Evolutionary conservation across 2,113 vertebrate genomes (phyloP).

Genomic region (Paramormyrops kingsleyae): DNA sequence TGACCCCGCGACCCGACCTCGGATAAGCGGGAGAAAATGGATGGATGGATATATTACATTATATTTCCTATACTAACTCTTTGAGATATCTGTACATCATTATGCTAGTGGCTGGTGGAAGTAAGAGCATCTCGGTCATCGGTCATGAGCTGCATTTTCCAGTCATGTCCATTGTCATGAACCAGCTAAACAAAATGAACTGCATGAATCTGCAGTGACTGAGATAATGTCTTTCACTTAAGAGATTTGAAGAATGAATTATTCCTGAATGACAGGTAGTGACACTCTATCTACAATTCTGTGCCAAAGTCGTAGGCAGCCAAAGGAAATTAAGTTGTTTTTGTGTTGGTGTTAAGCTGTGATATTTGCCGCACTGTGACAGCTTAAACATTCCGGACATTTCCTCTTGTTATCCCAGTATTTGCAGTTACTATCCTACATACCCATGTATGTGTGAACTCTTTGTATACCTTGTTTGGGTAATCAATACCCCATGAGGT

Average conservation of each 20-base stretch:
- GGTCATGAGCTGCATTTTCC: background rate
- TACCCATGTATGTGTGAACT: background rate
- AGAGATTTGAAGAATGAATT: background rate
- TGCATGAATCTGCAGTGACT: background rate
- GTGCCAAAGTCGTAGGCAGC: background rate
- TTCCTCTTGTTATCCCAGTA: background rate
- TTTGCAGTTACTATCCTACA: background rate
- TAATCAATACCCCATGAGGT: background rate
- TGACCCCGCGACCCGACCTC: no score
- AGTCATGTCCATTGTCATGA: background rate
- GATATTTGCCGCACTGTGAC: background rate
- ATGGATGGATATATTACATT: no score
- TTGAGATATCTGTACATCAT: no score
- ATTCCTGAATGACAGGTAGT: background rate
- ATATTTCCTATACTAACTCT: no score
- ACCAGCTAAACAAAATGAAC: background rate
- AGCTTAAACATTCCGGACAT: background rate
- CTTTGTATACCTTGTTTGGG: background rate
- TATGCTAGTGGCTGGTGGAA: background rate
- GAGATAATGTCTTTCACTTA: background rate
- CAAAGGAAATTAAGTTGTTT: background rate
- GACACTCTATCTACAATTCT: background rate
- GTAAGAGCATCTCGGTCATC: background rate
- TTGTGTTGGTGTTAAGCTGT: background rate
- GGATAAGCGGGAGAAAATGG: no score